Conservation (phyloP, 2,888 invertebrate genomes). For the Drosophila peninsularis region DNA sequence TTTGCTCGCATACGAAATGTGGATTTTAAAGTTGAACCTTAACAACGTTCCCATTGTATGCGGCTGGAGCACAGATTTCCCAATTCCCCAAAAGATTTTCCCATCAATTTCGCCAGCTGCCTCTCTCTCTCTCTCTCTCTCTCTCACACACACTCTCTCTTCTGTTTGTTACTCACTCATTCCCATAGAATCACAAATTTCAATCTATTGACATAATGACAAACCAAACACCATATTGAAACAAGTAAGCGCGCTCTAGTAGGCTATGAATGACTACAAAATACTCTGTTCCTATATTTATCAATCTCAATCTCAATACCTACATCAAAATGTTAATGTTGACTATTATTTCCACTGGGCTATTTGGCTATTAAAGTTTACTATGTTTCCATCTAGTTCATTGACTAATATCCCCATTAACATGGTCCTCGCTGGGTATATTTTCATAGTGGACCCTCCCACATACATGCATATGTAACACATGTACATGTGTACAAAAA, state of each 20-base stretch:
- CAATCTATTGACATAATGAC: conserved; percentile 55
- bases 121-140: neutral
- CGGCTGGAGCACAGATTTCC: neutral
- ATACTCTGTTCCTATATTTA: neutral
- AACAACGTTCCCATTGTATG: neutral
- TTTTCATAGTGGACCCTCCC: neutral
- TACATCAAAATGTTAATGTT: no score
- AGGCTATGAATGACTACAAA: neutral
- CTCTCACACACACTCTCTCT: neutral
- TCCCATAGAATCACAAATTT: conserved; percentile 28
- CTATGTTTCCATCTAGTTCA: neutral
- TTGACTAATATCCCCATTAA: neutral
- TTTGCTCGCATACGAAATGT: conserved; percentile 12
- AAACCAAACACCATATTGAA: conserved; percentile 43
- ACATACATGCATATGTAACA: neutral
- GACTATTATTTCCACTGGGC: no score
- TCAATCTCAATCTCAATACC: no score
- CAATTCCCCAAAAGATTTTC: conserved; percentile 1
- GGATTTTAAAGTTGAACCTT: conserved; percentile 19
- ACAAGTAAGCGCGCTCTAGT: neutral
- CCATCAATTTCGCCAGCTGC: conserved; percentile 10
- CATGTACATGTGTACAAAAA: conserved; percentile 11
- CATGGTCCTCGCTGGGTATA: neutral
- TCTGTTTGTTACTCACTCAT: neutral
- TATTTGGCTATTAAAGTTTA: no score